Percentiles rank a stretch among this genome's conserved stretches.
Evolutionary conservation across 2,797 vertebrate genomes (phyloP).

Genomic region (Diceros bicornis): DNA sequence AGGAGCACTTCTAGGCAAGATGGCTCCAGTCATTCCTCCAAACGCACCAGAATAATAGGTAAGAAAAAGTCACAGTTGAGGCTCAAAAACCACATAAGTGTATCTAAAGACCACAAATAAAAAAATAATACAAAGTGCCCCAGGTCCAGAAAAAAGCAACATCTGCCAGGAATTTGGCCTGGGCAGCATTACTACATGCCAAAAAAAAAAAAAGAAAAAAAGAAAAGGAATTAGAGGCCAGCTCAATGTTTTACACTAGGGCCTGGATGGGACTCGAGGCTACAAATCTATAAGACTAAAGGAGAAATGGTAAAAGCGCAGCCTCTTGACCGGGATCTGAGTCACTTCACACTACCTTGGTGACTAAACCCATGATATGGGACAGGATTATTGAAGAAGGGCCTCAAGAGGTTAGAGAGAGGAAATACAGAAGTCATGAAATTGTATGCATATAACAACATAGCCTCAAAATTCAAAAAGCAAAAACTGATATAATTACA

Average conservation of each 20-base stretch:
- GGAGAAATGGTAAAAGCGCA: not conserved
- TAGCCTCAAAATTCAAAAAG: conserved; percentile 5
- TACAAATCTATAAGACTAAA: not conserved
- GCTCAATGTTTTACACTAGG: not conserved
- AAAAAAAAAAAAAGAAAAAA: not conserved
- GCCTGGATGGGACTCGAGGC: not conserved
- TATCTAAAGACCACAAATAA: not conserved
- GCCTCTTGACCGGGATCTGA: not conserved
- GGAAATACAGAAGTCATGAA: not conserved
- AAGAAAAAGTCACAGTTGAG: not conserved
- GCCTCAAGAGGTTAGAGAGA: not conserved
- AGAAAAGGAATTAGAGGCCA: not conserved
- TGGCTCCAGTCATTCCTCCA: not conserved
- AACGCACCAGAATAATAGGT: not conserved
- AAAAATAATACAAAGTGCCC: not conserved
- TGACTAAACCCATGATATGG: not conserved
- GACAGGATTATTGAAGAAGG: not conserved
- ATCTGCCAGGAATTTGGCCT: not conserved
- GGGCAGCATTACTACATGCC: not conserved
- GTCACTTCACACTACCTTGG: not conserved
- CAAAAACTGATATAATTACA: not conserved
- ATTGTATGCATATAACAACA: not conserved
- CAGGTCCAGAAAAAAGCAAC: not conserved
- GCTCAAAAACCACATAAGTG: not conserved
- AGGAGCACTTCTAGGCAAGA: not conserved